Evolutionary conservation across 1,140 invertebrate species (phyloP).

Genomic region (Aphis craccivora): DNA sequence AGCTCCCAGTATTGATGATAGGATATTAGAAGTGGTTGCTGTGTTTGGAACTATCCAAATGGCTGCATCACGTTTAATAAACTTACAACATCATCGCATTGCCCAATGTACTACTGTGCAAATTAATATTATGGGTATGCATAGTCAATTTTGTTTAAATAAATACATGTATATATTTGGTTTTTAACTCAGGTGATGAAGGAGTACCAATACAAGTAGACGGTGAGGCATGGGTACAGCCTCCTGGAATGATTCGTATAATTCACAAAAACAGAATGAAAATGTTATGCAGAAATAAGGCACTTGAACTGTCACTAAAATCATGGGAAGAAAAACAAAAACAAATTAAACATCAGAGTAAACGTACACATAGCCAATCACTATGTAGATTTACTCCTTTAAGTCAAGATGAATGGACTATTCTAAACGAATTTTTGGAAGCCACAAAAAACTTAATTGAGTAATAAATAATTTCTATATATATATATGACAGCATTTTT

Average conservation of each 20-base stretch:
- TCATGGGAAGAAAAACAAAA: slow-evolving; percentile 94
- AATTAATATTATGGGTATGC: slow-evolving; percentile 87
- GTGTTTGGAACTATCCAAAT: slow-evolving; percentile 97
- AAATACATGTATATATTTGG: background rate
- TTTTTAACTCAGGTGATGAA: slow-evolving; percentile 71
- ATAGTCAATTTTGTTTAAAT: background rate
- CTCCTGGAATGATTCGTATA: slow-evolving; percentile 93
- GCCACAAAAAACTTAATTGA: slow-evolving; percentile 81
- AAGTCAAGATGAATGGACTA: slow-evolving; percentile 76
- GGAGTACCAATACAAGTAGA: slow-evolving; percentile 93
- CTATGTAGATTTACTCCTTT: slow-evolving; percentile 64
- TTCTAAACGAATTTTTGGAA: slow-evolving; percentile 82
- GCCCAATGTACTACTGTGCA: slow-evolving; percentile 95
- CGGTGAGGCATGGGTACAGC: slow-evolving; percentile 98
- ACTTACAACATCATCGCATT: slow-evolving; percentile 95
- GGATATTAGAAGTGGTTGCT: slow-evolving; percentile 93
- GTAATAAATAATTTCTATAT: slow-evolving; percentile 62
- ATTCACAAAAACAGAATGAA: slow-evolving; percentile 96
- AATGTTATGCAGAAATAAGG: slow-evolving; percentile 90
- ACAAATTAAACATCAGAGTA: slow-evolving; percentile 64
- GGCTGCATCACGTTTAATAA: slow-evolving; percentile 92
- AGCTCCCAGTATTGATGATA: slow-evolving; percentile 90
- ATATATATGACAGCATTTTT: background rate
- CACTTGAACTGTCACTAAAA: slow-evolving; percentile 86
- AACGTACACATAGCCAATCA: slow-evolving; percentile 62